These are phyloP conservation scores for Aegotheles bennettii DNA, from an alignment of 2,113 vertebrate species.

Conservation along the genomic window DNA sequence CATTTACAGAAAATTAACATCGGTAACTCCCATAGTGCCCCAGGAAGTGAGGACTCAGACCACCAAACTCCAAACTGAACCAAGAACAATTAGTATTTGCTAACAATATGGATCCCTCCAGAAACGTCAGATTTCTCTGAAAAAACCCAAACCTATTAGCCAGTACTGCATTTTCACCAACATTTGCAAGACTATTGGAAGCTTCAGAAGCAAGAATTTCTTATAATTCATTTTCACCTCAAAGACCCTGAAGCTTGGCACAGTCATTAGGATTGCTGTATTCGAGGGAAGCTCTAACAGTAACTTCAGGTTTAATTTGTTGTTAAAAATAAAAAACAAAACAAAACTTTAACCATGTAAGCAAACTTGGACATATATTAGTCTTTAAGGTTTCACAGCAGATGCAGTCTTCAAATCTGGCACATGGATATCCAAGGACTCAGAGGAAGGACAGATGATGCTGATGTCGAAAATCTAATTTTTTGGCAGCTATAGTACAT, in stretches of 20 bases:
- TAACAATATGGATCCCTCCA: background rate
- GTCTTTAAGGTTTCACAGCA: background rate
- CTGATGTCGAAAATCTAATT: background rate
- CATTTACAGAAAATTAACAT: background rate
- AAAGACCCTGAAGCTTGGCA: background rate
- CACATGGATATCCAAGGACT: background rate
- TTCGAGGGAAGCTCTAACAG: background rate
- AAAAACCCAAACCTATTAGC: fast-evolving
- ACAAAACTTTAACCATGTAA: background rate
- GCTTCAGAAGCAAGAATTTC: background rate
- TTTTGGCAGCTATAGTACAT: background rate
- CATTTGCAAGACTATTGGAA: background rate
- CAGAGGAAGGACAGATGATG: background rate
- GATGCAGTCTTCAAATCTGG: background rate
- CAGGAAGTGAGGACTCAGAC: background rate
- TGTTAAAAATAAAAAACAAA: background rate
- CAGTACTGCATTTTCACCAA: background rate
- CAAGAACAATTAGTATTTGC: background rate
- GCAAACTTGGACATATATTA: background rate
- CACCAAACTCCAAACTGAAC: background rate
- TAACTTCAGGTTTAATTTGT: background rate
- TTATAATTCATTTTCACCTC: background rate
- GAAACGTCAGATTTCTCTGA: background rate
- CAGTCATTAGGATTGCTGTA: background rate
- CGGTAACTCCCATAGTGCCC: background rate